Evolutionary conservation across 2,888 invertebrate genomes (phyloP).

Genomic region (Dryobotodes eremita): DNA sequence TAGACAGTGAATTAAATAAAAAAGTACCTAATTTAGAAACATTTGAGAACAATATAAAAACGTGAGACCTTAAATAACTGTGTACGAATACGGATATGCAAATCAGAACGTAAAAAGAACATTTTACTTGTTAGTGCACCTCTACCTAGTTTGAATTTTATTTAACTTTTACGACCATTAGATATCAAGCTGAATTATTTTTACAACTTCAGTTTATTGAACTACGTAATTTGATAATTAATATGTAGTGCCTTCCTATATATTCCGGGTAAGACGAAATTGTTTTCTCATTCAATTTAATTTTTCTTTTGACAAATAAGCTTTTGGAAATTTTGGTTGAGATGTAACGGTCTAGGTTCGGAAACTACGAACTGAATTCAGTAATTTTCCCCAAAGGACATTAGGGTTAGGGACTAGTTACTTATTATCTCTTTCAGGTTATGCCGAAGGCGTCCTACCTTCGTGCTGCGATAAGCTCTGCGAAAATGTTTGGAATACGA

Average conservation of each 20-base stretch:
- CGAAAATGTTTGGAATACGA: constrained; percentile 60
- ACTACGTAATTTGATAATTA: constrained; percentile 16
- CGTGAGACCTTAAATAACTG: constrained; percentile 71
- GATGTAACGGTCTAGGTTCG: neutral
- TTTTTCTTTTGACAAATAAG: neutral
- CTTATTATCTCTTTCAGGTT: constrained; percentile 42
- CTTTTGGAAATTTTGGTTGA: neutral
- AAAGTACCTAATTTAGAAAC: constrained; percentile 62
- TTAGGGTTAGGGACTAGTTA: constrained; percentile 20
- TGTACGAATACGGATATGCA: constrained; percentile 68
- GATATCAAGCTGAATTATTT: constrained; percentile 26
- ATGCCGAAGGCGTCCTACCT: constrained; percentile 44
- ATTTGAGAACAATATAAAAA: constrained; percentile 71
- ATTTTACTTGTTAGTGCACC: constrained; percentile 67
- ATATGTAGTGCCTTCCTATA: constrained; percentile 7
- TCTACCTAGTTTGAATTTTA: constrained; percentile 35
- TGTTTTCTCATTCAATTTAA: neutral
- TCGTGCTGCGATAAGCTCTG: constrained; percentile 54
- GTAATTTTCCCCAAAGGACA: constrained; percentile 9
- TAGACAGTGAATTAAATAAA: constrained; percentile 31
- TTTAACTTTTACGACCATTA: constrained; percentile 38
- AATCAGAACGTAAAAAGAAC: constrained; percentile 73
- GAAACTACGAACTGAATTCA: constrained; percentile 11
- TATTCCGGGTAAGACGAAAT: neutral
- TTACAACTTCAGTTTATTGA: constrained; percentile 36